These are phyloP conservation scores for Hylia prasina DNA, from an alignment of 2,113 vertebrate genomes.

Conservation along the genomic window DNA sequence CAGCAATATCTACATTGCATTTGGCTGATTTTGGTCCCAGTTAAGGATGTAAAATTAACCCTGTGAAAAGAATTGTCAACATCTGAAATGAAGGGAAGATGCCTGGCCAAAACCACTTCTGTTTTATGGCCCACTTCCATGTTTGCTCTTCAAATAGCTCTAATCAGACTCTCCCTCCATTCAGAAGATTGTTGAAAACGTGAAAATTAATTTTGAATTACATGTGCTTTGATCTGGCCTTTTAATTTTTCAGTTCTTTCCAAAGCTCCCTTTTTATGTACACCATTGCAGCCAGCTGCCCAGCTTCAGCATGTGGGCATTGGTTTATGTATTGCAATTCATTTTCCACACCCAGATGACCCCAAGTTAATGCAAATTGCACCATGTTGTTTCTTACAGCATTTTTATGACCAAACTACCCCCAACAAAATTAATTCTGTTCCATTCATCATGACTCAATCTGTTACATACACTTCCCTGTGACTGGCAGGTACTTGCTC, in stretches of 20 bases:
- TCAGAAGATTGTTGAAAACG: neutral
- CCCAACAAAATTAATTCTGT: neutral
- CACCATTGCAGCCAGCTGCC: neutral
- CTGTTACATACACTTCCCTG: neutral
- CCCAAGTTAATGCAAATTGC: neutral
- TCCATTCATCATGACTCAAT: neutral
- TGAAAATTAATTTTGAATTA: constrained; percentile 24
- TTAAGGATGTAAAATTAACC: neutral
- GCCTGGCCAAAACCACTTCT: neutral
- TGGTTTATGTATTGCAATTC: neutral
- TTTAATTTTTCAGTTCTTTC: neutral
- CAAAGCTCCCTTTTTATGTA: neutral
- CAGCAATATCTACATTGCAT: neutral
- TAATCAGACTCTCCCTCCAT: neutral
- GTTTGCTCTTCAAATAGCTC: constrained; percentile 3
- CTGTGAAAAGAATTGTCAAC: neutral
- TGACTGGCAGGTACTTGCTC: constrained; percentile 17
- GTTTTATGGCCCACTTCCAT: constrained; percentile 2
- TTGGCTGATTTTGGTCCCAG: neutral
- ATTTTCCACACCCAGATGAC: neutral
- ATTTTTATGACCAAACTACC: neutral
- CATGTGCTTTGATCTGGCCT: neutral
- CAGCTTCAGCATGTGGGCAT: neutral
- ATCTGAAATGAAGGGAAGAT: neutral
- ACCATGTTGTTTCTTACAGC: neutral